These are phyloP conservation scores for Capromys pilorides DNA, from an alignment of 2,797 vertebrate species.

Conservation along the genomic window DNA sequence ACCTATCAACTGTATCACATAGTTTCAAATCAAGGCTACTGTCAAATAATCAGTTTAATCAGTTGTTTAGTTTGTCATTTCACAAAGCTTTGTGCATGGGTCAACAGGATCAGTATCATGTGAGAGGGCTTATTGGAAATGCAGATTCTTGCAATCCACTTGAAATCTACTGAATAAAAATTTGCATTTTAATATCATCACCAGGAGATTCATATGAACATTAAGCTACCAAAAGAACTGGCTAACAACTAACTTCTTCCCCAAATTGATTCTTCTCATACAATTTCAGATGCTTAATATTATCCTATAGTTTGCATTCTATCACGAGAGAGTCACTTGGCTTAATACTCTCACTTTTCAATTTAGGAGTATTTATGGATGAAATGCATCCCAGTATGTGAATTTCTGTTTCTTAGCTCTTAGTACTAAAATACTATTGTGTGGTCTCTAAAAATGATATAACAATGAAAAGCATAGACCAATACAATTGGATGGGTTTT, in stretches of 20 bases:
- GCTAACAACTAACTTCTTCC: background rate
- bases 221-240: background rate
- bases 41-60: conserved; percentile 33
- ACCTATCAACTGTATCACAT: background rate
- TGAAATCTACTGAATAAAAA: background rate
- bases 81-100: background rate
- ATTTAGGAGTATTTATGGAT: conserved; percentile 8
- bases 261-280: background rate
- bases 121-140: conserved; percentile 30
- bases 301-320: background rate
- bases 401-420: background rate
- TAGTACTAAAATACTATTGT: background rate
- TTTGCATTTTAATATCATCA: conserved; percentile 32
- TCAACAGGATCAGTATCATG: background rate
- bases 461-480: background rate
- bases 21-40: conserved; percentile 14
- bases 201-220: background rate
- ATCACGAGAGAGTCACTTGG: background rate
- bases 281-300: background rate
- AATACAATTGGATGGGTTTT: background rate
- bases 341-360: background rate
- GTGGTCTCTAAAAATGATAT: background rate
- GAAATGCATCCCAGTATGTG: background rate
- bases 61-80: background rate
- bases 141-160: background rate